Evolutionary conservation across 2,888 invertebrate species (phyloP).

Genomic region (Timema podura): DNA sequence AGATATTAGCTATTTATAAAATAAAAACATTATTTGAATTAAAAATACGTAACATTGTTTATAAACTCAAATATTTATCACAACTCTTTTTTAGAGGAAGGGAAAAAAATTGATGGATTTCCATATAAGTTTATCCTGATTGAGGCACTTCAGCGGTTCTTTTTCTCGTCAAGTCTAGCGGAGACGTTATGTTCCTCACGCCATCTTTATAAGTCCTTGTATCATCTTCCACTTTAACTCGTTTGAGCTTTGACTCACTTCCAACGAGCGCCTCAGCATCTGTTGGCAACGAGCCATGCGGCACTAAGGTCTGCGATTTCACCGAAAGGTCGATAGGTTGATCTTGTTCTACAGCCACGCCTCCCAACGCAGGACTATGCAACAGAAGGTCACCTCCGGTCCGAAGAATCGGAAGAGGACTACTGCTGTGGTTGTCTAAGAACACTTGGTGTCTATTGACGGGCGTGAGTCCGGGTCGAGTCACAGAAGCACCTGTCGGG

Average conservation of each 20-base stretch:
- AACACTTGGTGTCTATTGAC: slow-evolving; percentile 11
- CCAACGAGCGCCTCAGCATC: background rate
- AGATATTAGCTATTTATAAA: no score
- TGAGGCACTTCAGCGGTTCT: slow-evolving; percentile 25
- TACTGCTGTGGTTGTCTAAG: slow-evolving; percentile 7
- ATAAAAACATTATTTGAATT: no score
- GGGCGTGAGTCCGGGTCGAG: slow-evolving; percentile 23
- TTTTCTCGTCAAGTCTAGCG: slow-evolving; percentile 30
- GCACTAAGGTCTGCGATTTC: slow-evolving; percentile 49
- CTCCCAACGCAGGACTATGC: slow-evolving; percentile 45
- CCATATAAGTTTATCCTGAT: slow-evolving; percentile 15
- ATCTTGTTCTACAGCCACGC: slow-evolving; percentile 52
- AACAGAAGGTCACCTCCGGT: slow-evolving; percentile 44
- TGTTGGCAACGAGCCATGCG: background rate
- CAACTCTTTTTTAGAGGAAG: no score
- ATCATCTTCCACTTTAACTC: background rate
- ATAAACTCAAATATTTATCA: no score
- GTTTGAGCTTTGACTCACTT: background rate
- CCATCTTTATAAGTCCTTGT: slow-evolving; percentile 22
- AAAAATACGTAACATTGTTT: no score
- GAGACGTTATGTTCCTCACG: slow-evolving; percentile 9
- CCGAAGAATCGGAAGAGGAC: slow-evolving; percentile 34
- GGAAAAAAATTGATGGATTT: no score
- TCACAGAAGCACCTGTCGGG: slow-evolving; percentile 13
- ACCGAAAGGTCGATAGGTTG: slow-evolving; percentile 55